These are phyloP conservation scores for Dromococcyx pavoninus DNA, from an alignment of 2,797 vertebrate genomes.

Conservation along the genomic window DNA sequence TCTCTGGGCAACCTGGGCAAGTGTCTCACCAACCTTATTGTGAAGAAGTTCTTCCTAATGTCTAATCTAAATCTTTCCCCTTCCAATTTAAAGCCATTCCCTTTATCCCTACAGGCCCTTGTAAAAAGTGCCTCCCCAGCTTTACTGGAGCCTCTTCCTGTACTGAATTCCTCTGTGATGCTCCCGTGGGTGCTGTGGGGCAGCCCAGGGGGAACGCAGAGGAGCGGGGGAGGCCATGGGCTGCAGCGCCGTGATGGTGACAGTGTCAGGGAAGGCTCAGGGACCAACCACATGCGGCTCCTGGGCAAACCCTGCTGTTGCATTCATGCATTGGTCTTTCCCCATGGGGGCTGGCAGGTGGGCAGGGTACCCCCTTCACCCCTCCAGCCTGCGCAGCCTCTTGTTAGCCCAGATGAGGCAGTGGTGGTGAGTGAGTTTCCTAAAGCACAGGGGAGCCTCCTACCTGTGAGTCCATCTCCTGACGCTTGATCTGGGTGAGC, in stretches of 20 bases:
- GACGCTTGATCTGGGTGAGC: constrained; percentile 95
- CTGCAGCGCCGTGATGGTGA: not conserved
- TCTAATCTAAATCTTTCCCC: too few species aligned
- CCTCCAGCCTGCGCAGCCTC: not conserved
- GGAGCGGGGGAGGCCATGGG: not conserved
- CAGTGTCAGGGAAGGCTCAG: accelerated
- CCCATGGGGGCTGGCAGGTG: not conserved
- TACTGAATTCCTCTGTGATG: not conserved
- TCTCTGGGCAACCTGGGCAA: too few species aligned
- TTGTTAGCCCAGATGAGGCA: not conserved
- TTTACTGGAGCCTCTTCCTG: too few species aligned
- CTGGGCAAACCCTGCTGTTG: not conserved
- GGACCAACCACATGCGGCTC: accelerated
- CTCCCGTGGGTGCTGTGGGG: not conserved
- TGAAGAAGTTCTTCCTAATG: too few species aligned
- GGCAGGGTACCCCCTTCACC: not conserved
- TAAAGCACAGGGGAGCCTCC: not conserved
- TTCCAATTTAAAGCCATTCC: too few species aligned
- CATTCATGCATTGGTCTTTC: not conserved
- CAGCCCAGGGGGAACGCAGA: accelerated
- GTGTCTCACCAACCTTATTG: too few species aligned
- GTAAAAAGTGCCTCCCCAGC: too few species aligned
- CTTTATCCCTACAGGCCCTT: too few species aligned
- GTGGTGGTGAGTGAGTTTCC: accelerated
- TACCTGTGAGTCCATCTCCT: constrained; percentile 98